Evolutionary conservation across 2,113 vertebrate species (phyloP), one percentile per base, ranked within the genome.

Genomic region (Ptychochromis oligacanthus): DNA sequence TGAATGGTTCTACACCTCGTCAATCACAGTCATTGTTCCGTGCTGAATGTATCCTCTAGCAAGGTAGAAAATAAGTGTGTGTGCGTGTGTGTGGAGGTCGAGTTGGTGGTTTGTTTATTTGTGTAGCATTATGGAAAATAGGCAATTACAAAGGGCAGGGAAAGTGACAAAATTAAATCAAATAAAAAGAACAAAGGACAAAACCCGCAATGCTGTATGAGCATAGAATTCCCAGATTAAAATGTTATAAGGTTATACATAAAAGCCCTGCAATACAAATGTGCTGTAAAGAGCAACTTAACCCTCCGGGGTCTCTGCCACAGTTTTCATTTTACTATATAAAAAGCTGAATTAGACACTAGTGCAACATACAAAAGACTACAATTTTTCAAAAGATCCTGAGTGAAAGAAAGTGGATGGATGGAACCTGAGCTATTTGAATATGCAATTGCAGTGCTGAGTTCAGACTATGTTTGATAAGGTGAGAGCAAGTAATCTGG

Each of bases 401-500:
- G 59, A 34, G 13, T n/a, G n/a, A n/a, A n/a, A n/a, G n/a, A n/a
- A n/a, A n/a, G n/a, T n/a, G n/a, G n/a, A n/a, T n/a, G n/a, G n/a
- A n/a, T n/a, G n/a, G n/a, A 76, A 55, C 14, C 77, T 46, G 59
- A 34, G 13, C 58, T 55, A 38, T 81, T 49, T 56, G 67, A 77
- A 77, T 59, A 54, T 59, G 22, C 1, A 3, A 72, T 40, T 36
- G 49, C 14, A n/a, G 56, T 12, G 15, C 26, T 26, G 40, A 36
- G 26, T 5, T 62, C 36, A 49, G 65, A 75, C 36, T 28, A 28
- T 49, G 24, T 43, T 28, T 56, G 34, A 81, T 61, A 31, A 81
- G 74, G 2, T 24, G 26, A 59, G 5, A 56, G 70, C 7, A 62
- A 82, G n/a, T 34, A 70, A 85, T 85, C 61, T 4, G 31, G 79